Percentiles rank a stretch among this genome's conserved stretches.
These are phyloP conservation scores for Caenorhabditis sinica DNA, from an alignment of 2,888 invertebrate genomes.

Conservation along the genomic window DNA sequence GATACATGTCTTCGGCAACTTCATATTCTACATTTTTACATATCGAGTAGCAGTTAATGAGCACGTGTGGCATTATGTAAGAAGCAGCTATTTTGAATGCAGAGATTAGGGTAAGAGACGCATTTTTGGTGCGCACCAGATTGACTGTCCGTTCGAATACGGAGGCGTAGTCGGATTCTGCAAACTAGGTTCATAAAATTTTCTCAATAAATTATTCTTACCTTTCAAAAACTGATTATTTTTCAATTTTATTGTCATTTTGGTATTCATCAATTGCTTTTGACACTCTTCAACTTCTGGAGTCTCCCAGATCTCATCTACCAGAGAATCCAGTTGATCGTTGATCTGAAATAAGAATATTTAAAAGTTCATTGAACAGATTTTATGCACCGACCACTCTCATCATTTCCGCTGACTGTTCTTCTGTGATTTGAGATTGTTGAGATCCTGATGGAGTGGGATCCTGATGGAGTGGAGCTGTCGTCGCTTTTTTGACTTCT, in stretches of 20 bases:
- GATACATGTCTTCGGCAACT: conserved; percentile 8
- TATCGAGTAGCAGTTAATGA: conserved; percentile 35
- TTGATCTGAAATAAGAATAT: conserved; percentile 45
- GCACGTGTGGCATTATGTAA: conserved; percentile 45
- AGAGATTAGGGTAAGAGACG: conserved; percentile 23
- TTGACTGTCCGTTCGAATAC: conserved; percentile 39
- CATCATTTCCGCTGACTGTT: conserved; percentile 48
- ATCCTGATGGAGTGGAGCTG: neutral
- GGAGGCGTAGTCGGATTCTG: conserved; percentile 35
- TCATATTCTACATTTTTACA: conserved; percentile 37
- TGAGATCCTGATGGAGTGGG: conserved; percentile 14
- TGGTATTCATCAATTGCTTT: neutral
- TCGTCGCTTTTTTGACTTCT: conserved; percentile 10
- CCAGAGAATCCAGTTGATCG: conserved; percentile 16
- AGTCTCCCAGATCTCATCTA: conserved; percentile 39
- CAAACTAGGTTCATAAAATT: neutral
- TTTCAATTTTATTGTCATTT: conserved; percentile 32
- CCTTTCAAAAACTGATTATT: conserved; percentile 54
- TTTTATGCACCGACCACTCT: conserved; percentile 22
- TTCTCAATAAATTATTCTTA: neutral
- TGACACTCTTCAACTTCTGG: neutral
- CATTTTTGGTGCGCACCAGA: conserved; percentile 14
- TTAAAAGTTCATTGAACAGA: neutral
- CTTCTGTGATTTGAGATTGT: neutral
- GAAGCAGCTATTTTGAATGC: conserved; percentile 35